A percentile compares a stretch with the other conserved stretches of the same genome.
phyloP scores from a whole-genome alignment of 2,113 vertebrate genomes.

The Corythornis madagascariensis region DNA sequence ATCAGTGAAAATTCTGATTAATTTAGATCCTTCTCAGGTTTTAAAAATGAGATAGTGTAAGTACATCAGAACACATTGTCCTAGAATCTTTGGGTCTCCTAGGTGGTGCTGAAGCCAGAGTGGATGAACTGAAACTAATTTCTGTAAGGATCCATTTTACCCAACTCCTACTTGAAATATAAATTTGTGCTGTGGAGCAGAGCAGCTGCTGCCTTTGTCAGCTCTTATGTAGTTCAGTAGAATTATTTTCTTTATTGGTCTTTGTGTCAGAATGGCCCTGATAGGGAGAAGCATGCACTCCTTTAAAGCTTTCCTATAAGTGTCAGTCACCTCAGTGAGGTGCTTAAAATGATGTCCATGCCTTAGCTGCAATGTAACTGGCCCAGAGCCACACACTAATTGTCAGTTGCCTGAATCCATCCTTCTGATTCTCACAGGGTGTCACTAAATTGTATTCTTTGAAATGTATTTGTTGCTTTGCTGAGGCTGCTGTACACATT shows the following conservation, averaged over 20 bases:
- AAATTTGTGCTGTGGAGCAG: not conserved
- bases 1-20: not conserved
- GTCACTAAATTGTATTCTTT: not conserved
- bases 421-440: not conserved
- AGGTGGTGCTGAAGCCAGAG: rapidly evolving
- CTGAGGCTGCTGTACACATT: rapidly evolving
- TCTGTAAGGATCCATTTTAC: not conserved
- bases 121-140: not conserved
- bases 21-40: not conserved
- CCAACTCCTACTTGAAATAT: not conserved
- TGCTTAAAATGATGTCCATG: not conserved
- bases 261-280: not conserved
- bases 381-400: not conserved
- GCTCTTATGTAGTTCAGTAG: not conserved
- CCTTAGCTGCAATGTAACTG: not conserved
- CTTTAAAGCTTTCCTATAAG: not conserved
- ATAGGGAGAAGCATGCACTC: not conserved
- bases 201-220: conserved; percentile 12
- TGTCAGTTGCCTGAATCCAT: not conserved
- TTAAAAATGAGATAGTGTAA: not conserved
- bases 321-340: not conserved
- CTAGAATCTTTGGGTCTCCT: not conserved
- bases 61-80: too few relatives aligned
- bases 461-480: not conserved
- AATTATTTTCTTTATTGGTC: not conserved